Evolutionary conservation across 1,140 invertebrate species (phyloP), one percentile per base, ranked within the genome.

Genomic region (Cotesia chilonis): DNA sequence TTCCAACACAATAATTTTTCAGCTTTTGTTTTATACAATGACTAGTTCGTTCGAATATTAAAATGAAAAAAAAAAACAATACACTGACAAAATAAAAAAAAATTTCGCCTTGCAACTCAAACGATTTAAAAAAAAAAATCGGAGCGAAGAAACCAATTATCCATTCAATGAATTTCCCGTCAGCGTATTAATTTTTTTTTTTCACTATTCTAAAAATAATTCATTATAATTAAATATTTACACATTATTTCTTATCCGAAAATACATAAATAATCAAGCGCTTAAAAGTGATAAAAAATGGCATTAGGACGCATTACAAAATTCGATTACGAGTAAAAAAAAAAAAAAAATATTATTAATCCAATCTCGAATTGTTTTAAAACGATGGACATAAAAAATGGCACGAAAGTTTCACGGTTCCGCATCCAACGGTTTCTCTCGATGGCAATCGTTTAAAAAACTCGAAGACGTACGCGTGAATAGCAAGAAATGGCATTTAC

Each of bases 21-120:
- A 35, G 57, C 52, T 55, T 78, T 82, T 79, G 41, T 47, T 47
- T 47, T 47, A 74, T 79, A 79, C 77, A 82, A 79, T 81, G 82
- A 84, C 82, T 84, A 86, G 81, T 79, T 82, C 81, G 67, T 76
- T 81, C 75, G 73, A 83, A 79, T 81, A 82, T 54, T 72, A 69
- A 47, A 14, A 63, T 51, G 61, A 65, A 76, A 77, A 77, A 70
- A 54, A 67, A 74, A 74, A 74, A 73, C 54, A 74, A 57, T 55
- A 70, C 67, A 47, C 41, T 10, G 5, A 47, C 41, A 47, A 47
- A 64, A 70, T 70, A 70, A 73, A 60, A 68, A 66, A 67, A 61
- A 63, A 75, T 38, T 66, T 72, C 36, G 37, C 60, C 55, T 37
- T 37, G 12, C 65, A 6, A 41, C 52, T 71, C 36, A 61, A 28